Base-by-base conservation (phyloP, 2,888 invertebrate species). In the Physocephala rufipes region DNA sequence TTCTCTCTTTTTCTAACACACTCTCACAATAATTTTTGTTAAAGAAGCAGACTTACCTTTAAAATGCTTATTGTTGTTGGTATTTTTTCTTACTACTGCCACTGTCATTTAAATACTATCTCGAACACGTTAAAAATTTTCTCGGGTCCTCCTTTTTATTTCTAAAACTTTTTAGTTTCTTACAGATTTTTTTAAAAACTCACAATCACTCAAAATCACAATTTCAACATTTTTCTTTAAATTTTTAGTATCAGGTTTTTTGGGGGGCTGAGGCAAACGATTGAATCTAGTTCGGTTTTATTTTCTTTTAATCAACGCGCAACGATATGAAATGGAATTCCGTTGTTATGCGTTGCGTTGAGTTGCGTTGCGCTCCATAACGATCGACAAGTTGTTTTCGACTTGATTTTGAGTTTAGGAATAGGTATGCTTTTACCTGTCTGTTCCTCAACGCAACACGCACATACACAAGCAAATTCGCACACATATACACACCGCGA, bases 381-480 rank as follows among this genome's bases (percentile, higher is more conserved):
- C 62, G 62, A 62, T 49, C 68, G 62, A 68, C 68, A 68, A 68
- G 67, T 61, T 67, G 67, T 30, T 61, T 61, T 59, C 61, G 59
- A 67, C 49, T 67, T 67, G 28, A 9, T 45, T 43, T 43, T 45
- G 19, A 43, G 28, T 47, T 53, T 58, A 19, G 26, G 61, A 59
- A 47, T 49, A 59, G 59, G 43, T 47, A 26, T 5, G 67, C 58
- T 49, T 62, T 67, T 68, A 68, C 61, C 68, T 68, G 68, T 16
- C 70, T 28, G 55, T 67, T 75, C 71, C 62, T 70, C n/a, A n/a
- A n/a, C 58, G 15, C 58, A 26, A 15, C 67, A 74, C 71, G 71
- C 71, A 63, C 67, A 75, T 68, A 65, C 70, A 55, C 47, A 61
- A 70, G 67, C 75, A 67, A 28, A 61, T 16, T 45, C 16, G 36